Conservation (phyloP, 2,888 invertebrate species). For the Rosalia funebris region DNA sequence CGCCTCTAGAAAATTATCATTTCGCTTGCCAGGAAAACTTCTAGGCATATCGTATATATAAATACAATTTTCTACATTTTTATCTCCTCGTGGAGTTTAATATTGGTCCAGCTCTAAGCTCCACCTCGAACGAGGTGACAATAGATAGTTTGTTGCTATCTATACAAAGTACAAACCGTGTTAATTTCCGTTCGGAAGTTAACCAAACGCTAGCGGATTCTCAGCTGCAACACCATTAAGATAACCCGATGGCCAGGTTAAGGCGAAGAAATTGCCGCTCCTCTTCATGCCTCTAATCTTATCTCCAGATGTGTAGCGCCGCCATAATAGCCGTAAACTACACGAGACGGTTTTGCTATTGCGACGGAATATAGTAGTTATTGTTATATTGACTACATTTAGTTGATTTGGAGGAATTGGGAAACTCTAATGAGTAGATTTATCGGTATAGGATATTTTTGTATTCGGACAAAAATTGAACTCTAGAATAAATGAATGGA, state of each 20-base stretch:
- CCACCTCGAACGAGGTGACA: not conserved
- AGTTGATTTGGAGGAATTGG: too few species aligned
- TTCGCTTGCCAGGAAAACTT: too few species aligned
- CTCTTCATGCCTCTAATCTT: slow-evolving; percentile 30
- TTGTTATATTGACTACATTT: too few species aligned
- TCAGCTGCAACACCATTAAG: slow-evolving; percentile 43
- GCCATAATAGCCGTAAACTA: not conserved
- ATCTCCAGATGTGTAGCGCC: slow-evolving; percentile 34
- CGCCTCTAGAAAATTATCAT: too few species aligned
- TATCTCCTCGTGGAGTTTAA: too few species aligned
- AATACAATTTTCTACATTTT: too few species aligned
- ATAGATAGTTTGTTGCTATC: not conserved
- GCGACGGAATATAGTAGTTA: not conserved
- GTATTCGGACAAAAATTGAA: too few species aligned
- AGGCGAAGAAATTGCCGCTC: slow-evolving; percentile 30
- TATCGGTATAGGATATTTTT: too few species aligned
- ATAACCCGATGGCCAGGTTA: slow-evolving; percentile 45
- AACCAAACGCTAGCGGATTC: not conserved
- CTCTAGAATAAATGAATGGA: too few species aligned
- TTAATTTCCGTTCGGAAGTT: not conserved
- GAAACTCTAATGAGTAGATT: too few species aligned
- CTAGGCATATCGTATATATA: too few species aligned
- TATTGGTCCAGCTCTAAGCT: not conserved
- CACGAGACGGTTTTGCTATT: not conserved
- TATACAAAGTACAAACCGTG: not conserved